Base-by-base conservation (phyloP, 2,888 invertebrate species). In the Drosophila mimetica region DNA sequence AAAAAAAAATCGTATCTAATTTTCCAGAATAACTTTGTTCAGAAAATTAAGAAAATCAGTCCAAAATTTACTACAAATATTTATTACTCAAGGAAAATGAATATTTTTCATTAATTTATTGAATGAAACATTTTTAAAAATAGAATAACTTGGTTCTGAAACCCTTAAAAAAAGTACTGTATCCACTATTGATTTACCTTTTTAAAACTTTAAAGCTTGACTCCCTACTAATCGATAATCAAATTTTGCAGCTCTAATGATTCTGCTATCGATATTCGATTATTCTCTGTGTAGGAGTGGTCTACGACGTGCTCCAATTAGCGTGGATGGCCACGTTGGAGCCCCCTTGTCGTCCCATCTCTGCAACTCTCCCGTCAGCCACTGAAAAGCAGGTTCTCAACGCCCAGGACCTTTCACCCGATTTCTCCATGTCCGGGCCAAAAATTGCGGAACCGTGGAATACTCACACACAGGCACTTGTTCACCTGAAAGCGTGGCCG, bases 251-350 rank as follows among this genome's bases (percentile, higher is more conserved):
- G 13, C 0, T 39, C 5, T 13, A 1, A 9, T 4, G 2, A 20
- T 6, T 18, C 20, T 14, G n/a, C 14, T 14, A 14, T 25, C n/a
- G 9, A 39, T 30, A 2, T 7, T 4, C 6, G 8, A n/a, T 11
- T 8, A 55, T 47, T 36, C 32, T 16, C 57, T 44, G 57, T 67
- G 66, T 5, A 20, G 22, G 32, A 47, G 54, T 50, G 28, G 39
- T 30, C 59, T 37, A 48, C 59, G 79, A 82, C 82, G 82, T 83
- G 82, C 83, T 74, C 73, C 82, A 83, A 83, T 83, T 86, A 86
- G 83, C 82, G 76, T 69, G 64, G 64, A 65, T 57, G 58, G 50
- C 50, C 67, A 58, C 37, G 44, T 37, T 69, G 59, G 34, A 47
- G 32, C 16, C 44, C 30, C 50, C 16, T 30, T 28, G 13, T 34